phyloP scores from a whole-genome alignment of 2,113 vertebrate genomes.

The Anthoscopus minutus region DNA sequence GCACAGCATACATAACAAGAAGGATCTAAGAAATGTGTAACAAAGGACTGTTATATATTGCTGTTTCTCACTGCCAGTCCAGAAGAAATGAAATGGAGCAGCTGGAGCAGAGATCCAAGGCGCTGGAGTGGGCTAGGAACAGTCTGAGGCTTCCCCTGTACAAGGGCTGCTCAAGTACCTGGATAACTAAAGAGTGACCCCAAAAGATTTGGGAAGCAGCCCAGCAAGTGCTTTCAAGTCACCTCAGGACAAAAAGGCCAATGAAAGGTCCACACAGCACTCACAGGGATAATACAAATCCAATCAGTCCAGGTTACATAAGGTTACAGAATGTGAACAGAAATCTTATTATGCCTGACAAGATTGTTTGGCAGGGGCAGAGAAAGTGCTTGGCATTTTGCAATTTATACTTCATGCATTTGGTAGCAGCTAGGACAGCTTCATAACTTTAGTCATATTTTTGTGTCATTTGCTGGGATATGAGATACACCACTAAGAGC shows the following conservation, averaged over 20 bases:
- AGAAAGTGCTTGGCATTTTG: background rate
- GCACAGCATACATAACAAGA: background rate
- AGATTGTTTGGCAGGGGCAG: background rate
- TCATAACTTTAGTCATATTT: background rate
- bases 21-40: background rate
- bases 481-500: background rate
- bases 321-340: background rate
- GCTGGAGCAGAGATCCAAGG: background rate
- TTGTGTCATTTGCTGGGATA: background rate
- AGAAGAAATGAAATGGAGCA: background rate
- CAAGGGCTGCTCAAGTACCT: background rate
- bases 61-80: background rate
- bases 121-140: background rate
- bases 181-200: background rate
- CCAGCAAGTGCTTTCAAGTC: background rate
- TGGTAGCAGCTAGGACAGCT: background rate
- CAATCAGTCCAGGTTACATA: background rate
- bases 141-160: background rate
- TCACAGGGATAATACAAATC: background rate
- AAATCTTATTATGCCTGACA: background rate
- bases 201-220: background rate
- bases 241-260: background rate
- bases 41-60: background rate
- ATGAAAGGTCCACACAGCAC: background rate
- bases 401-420: background rate